Conservation (phyloP, 35 echinoderm and acorn worm species). For the Nesometra sesokonis region DNA sequence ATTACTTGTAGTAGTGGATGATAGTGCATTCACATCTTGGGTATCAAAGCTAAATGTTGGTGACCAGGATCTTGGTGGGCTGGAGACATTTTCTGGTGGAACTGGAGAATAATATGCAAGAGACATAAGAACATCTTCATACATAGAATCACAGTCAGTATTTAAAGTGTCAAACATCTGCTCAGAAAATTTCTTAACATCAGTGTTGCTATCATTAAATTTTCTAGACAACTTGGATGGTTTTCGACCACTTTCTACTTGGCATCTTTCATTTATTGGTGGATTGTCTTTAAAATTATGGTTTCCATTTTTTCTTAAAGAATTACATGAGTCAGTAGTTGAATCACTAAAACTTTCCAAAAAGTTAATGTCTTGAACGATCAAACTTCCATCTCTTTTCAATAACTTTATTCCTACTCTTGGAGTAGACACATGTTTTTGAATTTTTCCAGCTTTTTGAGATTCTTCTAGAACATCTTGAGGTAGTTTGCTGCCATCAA, state of each 20-base stretch:
- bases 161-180: not conserved
- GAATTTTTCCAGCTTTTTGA: not conserved
- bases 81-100: not conserved
- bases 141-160: not conserved
- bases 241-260: not conserved
- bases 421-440: not conserved
- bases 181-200: not conserved
- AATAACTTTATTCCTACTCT: not conserved
- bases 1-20: too few species aligned
- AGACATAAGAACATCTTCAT: slow-evolving; percentile 58
- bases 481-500: not conserved
- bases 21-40: not conserved
- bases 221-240: not conserved
- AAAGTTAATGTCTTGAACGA: too few species aligned
- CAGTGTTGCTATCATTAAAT: not conserved
- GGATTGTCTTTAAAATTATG: too few species aligned
- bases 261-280: too few species aligned
- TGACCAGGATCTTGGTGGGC: slow-evolving; percentile 77
- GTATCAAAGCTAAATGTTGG: slow-evolving; percentile 11
- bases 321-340: too few species aligned
- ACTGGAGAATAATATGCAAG: slow-evolving; percentile 64
- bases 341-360: too few species aligned
- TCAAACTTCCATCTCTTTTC: not conserved
- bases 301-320: too few species aligned
- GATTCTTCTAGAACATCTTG: too few species aligned